A percentile compares a stretch with the other conserved stretches of the same genome.
Evolutionary conservation across 2,888 invertebrate genomes (phyloP).

Genomic region (Lingula anatina): DNA sequence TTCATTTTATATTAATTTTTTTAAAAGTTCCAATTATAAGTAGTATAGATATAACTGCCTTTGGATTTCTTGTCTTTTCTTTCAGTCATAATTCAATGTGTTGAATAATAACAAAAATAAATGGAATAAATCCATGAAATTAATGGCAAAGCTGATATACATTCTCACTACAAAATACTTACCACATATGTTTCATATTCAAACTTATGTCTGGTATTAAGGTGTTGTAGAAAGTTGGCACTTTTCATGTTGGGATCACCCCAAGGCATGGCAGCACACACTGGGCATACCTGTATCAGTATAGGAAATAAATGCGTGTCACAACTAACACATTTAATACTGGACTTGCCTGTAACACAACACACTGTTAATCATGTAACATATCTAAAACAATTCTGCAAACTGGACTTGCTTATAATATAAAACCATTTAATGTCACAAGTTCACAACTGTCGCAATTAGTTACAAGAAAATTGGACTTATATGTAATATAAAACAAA

Average conservation of each 20-base stretch:
- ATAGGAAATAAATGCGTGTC: not conserved
- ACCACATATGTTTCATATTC: constrained; percentile 49
- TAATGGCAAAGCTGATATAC: not conserved
- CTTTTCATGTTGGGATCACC: constrained; percentile 35
- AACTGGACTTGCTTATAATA: too few relatives aligned
- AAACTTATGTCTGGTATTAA: constrained; percentile 43
- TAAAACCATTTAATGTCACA: too few relatives aligned
- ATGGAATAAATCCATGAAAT: not conserved
- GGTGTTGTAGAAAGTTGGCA: constrained; percentile 37
- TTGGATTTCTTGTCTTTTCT: too few relatives aligned
- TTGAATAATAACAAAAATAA: not conserved
- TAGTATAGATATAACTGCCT: not conserved
- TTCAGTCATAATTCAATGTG: too few relatives aligned
- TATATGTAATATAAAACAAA: too few relatives aligned
- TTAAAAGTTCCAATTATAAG: not conserved
- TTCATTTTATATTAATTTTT: not conserved
- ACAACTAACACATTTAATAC: too few relatives aligned
- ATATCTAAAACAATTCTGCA: too few relatives aligned
- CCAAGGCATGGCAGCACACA: constrained; percentile 50
- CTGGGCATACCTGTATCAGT: constrained; percentile 40
- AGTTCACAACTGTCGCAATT: too few relatives aligned
- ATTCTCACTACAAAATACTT: too few relatives aligned
- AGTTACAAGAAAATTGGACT: too few relatives aligned
- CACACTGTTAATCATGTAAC: too few relatives aligned
- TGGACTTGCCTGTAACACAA: too few relatives aligned